phyloP scores from a whole-genome alignment of 2,113 vertebrate species.

The Tachysurus fulvidraco region DNA sequence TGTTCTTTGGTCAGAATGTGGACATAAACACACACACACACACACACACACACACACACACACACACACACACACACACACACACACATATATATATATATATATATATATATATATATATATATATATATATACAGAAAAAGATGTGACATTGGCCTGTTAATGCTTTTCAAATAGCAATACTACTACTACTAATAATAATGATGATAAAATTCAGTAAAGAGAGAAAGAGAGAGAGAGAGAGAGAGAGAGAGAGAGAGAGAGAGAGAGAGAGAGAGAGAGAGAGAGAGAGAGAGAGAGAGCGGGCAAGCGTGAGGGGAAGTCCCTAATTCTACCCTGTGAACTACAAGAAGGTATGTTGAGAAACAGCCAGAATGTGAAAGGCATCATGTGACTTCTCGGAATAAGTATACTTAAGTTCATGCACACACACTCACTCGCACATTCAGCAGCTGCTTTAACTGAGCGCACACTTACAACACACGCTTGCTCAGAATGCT shows the following conservation, averaged over 20 bases:
- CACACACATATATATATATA: no score
- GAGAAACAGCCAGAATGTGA: conserved; percentile 69
- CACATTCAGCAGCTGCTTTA: conserved; percentile 41
- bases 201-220: background rate
- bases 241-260: conserved; percentile 27
- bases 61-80: no score
- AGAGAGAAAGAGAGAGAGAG: background rate
- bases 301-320: conserved; percentile 59
- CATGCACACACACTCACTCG: conserved; percentile 55
- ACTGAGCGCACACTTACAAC: conserved; percentile 10
- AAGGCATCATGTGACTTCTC: conserved; percentile 78
- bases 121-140: background rate
- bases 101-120: no score
- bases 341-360: conserved; percentile 74
- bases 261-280: background rate
- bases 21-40: no score
- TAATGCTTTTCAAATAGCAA: background rate
- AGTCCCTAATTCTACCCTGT: conserved; percentile 75
- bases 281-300: conserved; percentile 9
- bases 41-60: no score
- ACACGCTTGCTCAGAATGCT: conserved; percentile 23
- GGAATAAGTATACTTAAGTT: conserved; percentile 70
- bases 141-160: background rate
- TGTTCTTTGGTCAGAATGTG: background rate
- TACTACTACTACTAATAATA: background rate